phyloP scores from a whole-genome alignment of 2,113 vertebrate genomes.

The Cyprinus carpio region DNA sequence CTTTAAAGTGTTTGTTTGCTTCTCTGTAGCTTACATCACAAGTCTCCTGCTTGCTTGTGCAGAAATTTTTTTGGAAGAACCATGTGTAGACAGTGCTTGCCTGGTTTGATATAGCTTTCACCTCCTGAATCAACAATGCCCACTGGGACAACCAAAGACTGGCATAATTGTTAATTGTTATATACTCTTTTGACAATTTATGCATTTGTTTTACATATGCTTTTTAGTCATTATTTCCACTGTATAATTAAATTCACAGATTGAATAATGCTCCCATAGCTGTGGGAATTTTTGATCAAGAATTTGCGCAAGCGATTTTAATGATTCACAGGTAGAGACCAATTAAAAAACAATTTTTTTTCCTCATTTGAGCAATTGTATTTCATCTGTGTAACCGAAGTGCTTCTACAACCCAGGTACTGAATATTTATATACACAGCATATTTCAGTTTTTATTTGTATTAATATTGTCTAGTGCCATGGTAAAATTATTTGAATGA shows the following conservation, averaged over 20 bases:
- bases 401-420: background rate
- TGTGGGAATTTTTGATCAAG: background rate
- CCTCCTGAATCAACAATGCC: background rate
- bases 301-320: background rate
- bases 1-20: slow-evolving; percentile 21
- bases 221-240: background rate
- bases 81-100: background rate
- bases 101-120: background rate
- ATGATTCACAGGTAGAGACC: slow-evolving; percentile 10
- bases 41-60: slow-evolving; percentile 14
- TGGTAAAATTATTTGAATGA: background rate
- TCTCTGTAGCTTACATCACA: background rate
- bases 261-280: background rate
- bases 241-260: background rate
- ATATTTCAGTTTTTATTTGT: background rate
- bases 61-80: background rate
- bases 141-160: background rate
- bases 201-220: background rate
- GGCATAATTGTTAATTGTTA: background rate
- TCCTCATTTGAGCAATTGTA: slow-evolving; percentile 2
- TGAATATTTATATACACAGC: background rate
- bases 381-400: background rate
- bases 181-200: background rate
- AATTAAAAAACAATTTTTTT: background rate
- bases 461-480: background rate